These are phyloP conservation scores for Meriones psammophilus DNA, from an alignment of 2,797 vertebrate species.

Conservation along the genomic window DNA sequence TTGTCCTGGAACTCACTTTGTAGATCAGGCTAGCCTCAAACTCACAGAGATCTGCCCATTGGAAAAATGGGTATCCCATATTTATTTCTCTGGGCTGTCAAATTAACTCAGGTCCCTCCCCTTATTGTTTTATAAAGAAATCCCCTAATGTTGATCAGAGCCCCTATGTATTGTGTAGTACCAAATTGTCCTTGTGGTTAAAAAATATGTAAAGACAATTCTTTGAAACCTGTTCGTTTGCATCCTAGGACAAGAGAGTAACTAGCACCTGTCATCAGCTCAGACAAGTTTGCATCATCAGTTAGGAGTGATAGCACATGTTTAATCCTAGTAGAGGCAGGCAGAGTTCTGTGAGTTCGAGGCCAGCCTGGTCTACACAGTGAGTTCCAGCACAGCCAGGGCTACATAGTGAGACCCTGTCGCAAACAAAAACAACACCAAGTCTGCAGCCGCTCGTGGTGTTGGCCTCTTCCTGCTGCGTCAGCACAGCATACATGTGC, in stretches of 20 bases:
- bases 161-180: conserved; percentile 36
- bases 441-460: neutral
- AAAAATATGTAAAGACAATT: neutral
- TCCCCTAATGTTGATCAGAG: neutral
- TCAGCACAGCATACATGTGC: neutral
- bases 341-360: neutral
- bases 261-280: neutral
- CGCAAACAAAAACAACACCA: neutral
- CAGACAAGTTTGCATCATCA: neutral
- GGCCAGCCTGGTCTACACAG: neutral
- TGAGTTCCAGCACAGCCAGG: neutral
- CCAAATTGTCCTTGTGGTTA: neutral
- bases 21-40: neutral
- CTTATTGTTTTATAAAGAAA: conserved; percentile 56
- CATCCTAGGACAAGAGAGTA: neutral
- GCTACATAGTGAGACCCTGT: neutral
- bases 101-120: neutral
- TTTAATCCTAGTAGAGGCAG: neutral
- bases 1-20: neutral
- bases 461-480: neutral
- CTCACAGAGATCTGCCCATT: neutral
- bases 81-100: neutral
- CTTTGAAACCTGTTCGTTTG: neutral
- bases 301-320: too few relatives aligned
- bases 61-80: conserved; percentile 30